phyloP scores from a whole-genome alignment of 2,113 vertebrate genomes.

The Copsychus sechellarum region DNA sequence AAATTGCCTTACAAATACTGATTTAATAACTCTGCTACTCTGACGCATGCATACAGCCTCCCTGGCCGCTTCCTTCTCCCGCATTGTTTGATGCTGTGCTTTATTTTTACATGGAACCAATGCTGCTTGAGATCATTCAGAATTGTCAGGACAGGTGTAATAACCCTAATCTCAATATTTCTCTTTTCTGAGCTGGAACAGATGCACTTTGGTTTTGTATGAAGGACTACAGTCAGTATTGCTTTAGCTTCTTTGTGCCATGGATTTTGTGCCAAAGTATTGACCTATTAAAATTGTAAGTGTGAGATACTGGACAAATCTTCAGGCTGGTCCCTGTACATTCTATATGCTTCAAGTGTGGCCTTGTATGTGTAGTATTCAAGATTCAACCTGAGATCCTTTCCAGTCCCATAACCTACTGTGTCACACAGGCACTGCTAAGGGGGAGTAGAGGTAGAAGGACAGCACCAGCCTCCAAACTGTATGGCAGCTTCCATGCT shows the following conservation, averaged over 20 bases:
- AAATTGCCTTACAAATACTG: neutral
- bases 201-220: neutral
- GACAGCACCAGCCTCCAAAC: neutral
- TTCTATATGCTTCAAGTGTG: neutral
- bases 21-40: neutral
- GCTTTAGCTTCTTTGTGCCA: neutral
- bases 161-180: neutral
- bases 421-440: neutral
- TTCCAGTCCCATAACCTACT: neutral
- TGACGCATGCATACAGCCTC: neutral
- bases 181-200: neutral
- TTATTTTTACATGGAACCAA: neutral
- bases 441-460: neutral
- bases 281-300: neutral
- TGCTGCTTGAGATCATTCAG: neutral
- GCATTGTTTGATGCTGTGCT: neutral
- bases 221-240: neutral
- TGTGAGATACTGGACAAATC: neutral
- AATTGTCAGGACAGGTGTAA: neutral
- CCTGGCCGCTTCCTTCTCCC: neutral
- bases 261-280: neutral
- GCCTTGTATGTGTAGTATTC: neutral
- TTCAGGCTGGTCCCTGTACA: neutral
- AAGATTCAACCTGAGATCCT: neutral
- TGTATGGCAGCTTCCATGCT: neutral